Evolutionary conservation across 2,888 invertebrate genomes (phyloP).

Genomic region (Leptinotarsa juncta): DNA sequence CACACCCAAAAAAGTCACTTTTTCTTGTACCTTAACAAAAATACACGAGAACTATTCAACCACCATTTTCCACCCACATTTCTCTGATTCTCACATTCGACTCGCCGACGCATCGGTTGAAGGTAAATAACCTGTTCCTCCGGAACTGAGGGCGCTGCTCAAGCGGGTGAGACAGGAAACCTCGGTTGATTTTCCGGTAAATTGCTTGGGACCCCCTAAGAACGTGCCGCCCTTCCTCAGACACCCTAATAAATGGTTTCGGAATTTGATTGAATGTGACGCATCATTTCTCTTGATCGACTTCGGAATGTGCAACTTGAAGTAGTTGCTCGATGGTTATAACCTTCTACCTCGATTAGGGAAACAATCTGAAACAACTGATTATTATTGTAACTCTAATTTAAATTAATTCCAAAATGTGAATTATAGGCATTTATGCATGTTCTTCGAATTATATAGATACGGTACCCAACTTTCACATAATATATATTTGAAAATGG

Average conservation of each 20-base stretch:
- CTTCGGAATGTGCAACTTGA: neutral
- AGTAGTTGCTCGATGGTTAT: neutral
- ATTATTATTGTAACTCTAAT: too few relatives aligned
- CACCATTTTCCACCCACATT: neutral
- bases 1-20: neutral
- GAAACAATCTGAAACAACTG: neutral
- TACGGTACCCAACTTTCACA: too few relatives aligned
- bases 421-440: too few relatives aligned
- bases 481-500: too few relatives aligned
- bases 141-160: slow-evolving; percentile 5
- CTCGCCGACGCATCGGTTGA: neutral
- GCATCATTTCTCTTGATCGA: slow-evolving; percentile 1
- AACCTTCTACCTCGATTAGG: neutral
- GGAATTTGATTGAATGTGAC: slow-evolving; percentile 9
- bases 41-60: neutral
- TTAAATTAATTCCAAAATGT: too few relatives aligned
- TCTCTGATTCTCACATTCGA: neutral
- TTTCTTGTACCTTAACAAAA: neutral
- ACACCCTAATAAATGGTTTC: slow-evolving; percentile 6
- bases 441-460: too few relatives aligned
- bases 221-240: neutral
- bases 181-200: slow-evolving; percentile 14
- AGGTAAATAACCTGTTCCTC: slow-evolving; percentile 3
- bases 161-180: slow-evolving; percentile 7
- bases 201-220: neutral